Percentiles rank a stretch among this genome's conserved stretches.
Conservation (phyloP, 2,113 vertebrate genomes). For the Leptobrachium ailaonicum region DNA sequence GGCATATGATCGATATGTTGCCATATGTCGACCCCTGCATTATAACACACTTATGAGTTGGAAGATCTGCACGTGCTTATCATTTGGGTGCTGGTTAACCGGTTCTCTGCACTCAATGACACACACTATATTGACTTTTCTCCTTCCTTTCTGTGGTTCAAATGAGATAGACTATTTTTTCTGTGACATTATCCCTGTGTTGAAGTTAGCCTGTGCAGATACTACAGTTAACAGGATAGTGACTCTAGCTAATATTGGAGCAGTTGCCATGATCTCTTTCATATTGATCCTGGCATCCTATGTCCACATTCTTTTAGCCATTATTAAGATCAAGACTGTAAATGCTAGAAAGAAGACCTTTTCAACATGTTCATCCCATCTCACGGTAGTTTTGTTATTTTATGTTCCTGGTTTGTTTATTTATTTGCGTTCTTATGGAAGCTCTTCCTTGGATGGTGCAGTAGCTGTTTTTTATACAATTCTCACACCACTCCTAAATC, state of each 20-base stretch:
- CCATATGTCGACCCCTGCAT: conserved; percentile 47
- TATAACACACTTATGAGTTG: conserved; percentile 9
- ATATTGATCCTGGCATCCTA: conserved; percentile 46
- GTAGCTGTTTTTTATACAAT: conserved; percentile 55
- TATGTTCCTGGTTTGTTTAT: conserved; percentile 58
- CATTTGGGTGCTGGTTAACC: conserved; percentile 33
- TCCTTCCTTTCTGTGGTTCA: conserved; percentile 41
- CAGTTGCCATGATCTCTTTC: conserved; percentile 37
- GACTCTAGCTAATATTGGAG: not conserved
- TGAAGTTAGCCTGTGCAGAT: conserved; percentile 52
- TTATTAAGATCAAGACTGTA: conserved; percentile 23
- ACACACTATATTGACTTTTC: not conserved
- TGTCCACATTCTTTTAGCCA: conserved; percentile 28
- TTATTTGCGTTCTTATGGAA: conserved; percentile 38
- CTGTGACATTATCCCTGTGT: conserved; percentile 52
- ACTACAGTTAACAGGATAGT: conserved; percentile 29
- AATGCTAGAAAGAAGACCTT: conserved; percentile 52
- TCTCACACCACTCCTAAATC: conserved; percentile 58
- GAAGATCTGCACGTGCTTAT: conserved; percentile 44
- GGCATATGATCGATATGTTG: conserved; percentile 52
- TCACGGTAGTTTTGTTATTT: conserved; percentile 56
- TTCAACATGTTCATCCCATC: conserved; percentile 59
- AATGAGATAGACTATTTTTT: conserved; percentile 45
- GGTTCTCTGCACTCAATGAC: conserved; percentile 34
- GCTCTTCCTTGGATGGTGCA: conserved; percentile 53